Conservation (phyloP, 2,888 invertebrate species). For the Eucera pruinosa region DNA sequence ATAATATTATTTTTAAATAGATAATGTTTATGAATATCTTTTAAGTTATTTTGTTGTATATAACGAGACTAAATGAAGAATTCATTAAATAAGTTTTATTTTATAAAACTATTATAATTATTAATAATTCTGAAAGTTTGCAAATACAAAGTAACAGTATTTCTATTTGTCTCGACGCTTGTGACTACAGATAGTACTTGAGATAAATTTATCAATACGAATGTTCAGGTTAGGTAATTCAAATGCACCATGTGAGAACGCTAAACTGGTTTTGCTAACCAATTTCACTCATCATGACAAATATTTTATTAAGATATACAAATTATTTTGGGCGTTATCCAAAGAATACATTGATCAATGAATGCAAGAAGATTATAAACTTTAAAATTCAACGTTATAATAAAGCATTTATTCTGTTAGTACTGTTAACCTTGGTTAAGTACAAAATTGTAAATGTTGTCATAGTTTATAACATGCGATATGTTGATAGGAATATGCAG, state of each 20-base stretch:
- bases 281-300: background rate
- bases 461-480: background rate
- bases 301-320: slow-evolving; percentile 1
- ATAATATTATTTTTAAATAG: too few relatives aligned
- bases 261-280: background rate
- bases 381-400: background rate
- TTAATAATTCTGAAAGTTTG: too few relatives aligned
- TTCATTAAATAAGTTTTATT: too few relatives aligned
- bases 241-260: background rate
- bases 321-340: background rate
- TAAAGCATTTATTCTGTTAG: too few relatives aligned
- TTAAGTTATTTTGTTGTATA: too few relatives aligned
- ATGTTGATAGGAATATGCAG: background rate
- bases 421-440: slow-evolving; percentile 40
- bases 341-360: background rate
- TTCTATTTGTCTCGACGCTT: too few relatives aligned
- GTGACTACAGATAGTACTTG: too few relatives aligned
- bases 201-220: background rate
- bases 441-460: background rate
- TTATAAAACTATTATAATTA: too few relatives aligned
- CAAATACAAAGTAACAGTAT: too few relatives aligned
- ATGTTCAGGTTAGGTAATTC: background rate
- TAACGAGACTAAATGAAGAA: too few relatives aligned
- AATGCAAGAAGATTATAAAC: background rate
- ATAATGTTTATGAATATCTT: too few relatives aligned